Conservation (phyloP, 2,113 vertebrate species). For the Ophthalmolycus amberensis region DNA sequence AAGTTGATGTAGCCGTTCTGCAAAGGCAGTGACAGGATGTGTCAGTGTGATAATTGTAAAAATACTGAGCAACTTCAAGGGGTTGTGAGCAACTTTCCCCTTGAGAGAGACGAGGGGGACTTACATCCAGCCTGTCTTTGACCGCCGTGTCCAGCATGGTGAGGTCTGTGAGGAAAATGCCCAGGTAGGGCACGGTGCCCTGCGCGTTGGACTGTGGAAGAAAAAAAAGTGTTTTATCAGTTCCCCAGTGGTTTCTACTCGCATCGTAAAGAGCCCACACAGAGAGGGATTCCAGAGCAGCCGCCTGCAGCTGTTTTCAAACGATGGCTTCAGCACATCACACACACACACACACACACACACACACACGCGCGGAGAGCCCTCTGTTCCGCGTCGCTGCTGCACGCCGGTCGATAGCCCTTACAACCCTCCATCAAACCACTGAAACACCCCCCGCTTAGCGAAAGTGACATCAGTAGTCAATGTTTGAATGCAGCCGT, state of each 20-base stretch:
- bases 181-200: constrained; percentile 91
- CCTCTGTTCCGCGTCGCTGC: constrained; percentile 37
- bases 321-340: constrained; percentile 45
- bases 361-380: background rate
- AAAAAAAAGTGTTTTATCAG: constrained; percentile 26
- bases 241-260: constrained; percentile 20
- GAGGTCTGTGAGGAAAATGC: constrained; percentile 91
- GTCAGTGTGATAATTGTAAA: constrained; percentile 18
- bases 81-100: background rate
- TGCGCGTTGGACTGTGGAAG: constrained; percentile 72
- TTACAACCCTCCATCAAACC: constrained; percentile 43
- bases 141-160: constrained; percentile 93
- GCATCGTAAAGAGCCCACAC: constrained; percentile 41
- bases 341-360: constrained; percentile 28
- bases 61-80: background rate
- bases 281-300: constrained; percentile 55
- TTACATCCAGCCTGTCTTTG: constrained; percentile 89
- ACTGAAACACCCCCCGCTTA: constrained; percentile 2
- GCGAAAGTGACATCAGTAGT: constrained; percentile 22
- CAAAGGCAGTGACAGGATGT: constrained; percentile 45
- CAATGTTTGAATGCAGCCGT: background rate
- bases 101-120: too few relatives aligned
- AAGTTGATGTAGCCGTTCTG: constrained; percentile 95
- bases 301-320: constrained; percentile 63
- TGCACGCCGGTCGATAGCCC: constrained; percentile 44